Evolutionary conservation across 2,888 invertebrate species (phyloP).

Genomic region (Pasiphila rectangulata): DNA sequence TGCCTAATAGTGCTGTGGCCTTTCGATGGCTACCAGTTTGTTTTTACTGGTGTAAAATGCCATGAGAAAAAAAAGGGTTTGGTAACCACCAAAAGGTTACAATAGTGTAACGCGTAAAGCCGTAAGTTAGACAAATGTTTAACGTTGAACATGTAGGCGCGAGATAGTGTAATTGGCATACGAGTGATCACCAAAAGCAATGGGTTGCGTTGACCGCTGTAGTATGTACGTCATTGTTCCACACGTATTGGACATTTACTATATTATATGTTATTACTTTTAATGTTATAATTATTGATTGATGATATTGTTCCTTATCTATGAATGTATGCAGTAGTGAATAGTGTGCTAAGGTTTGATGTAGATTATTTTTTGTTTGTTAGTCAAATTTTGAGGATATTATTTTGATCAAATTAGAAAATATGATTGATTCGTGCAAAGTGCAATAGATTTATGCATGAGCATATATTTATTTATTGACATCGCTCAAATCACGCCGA

Average conservation of each 20-base stretch:
- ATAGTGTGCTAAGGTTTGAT: conserved; percentile 80
- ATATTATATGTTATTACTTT: conserved; percentile 59
- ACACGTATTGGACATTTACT: conserved; percentile 44
- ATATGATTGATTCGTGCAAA: conserved; percentile 53
- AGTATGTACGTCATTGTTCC: conserved; percentile 34
- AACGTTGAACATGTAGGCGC: too few relatives aligned
- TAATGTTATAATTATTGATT: conserved; percentile 57
- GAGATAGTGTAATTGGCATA: conserved; percentile 2
- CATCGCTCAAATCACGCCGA: conserved; percentile 63
- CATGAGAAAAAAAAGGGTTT: too few relatives aligned
- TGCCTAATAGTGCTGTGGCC: too few relatives aligned
- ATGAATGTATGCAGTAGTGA: conserved; percentile 79
- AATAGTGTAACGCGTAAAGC: too few relatives aligned
- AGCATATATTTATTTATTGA: conserved; percentile 46
- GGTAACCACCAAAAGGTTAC: too few relatives aligned
- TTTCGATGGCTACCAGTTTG: too few relatives aligned
- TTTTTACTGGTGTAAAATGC: too few relatives aligned
- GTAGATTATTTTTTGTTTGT: conserved; percentile 75
- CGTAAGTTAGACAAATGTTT: neutral
- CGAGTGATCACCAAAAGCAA: conserved; percentile 15
- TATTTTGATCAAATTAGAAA: conserved; percentile 73
- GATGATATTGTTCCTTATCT: conserved; percentile 78
- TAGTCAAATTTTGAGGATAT: conserved; percentile 73
- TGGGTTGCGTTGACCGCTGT: conserved; percentile 21
- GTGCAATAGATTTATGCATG: conserved; percentile 63